phyloP scores from a whole-genome alignment of 1,140 invertebrate species.

The Trissolcus basalis region DNA sequence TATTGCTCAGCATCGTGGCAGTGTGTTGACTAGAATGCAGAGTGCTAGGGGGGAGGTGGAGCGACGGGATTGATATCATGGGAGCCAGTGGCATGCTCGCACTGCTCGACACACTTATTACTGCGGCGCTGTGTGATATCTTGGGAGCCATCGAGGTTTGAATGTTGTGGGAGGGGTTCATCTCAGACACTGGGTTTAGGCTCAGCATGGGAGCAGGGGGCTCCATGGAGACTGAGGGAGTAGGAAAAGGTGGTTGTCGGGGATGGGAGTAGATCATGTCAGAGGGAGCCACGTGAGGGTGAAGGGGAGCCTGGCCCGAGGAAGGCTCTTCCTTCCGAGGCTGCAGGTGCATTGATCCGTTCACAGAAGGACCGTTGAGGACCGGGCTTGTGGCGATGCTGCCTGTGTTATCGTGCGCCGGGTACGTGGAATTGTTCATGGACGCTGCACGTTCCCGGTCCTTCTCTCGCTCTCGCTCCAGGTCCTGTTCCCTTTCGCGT shows the following conservation, averaged over 20 bases:
- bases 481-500: slow-evolving; percentile 58
- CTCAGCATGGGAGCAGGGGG: slow-evolving; percentile 58
- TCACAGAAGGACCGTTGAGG: slow-evolving; percentile 2
- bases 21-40: slow-evolving; percentile 73
- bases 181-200: slow-evolving; percentile 41
- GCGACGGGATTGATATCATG: slow-evolving; percentile 67
- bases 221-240: slow-evolving; percentile 55
- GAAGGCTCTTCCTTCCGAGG: slow-evolving; percentile 64
- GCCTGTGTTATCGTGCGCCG: not conserved
- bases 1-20: slow-evolving; percentile 62
- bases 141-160: slow-evolving; percentile 57
- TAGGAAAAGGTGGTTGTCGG: slow-evolving; percentile 57
- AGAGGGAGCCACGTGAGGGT: slow-evolving; percentile 54
- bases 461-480: slow-evolving; percentile 33
- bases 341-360: slow-evolving; percentile 53
- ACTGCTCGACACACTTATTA: slow-evolving; percentile 45
- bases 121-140: slow-evolving; percentile 27
- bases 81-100: slow-evolving; percentile 61
- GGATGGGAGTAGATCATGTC: slow-evolving; percentile 43
- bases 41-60: slow-evolving; percentile 66
- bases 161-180: slow-evolving; percentile 60
- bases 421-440: slow-evolving; percentile 6
- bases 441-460: slow-evolving; percentile 33
- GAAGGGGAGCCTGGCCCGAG: slow-evolving; percentile 8
- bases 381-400: slow-evolving; percentile 42